Percentiles rank a stretch among this genome's conserved stretches.
These are phyloP conservation scores for Dermochelys coriacea DNA, from an alignment of 2,797 vertebrate species.

Conservation along the genomic window DNA sequence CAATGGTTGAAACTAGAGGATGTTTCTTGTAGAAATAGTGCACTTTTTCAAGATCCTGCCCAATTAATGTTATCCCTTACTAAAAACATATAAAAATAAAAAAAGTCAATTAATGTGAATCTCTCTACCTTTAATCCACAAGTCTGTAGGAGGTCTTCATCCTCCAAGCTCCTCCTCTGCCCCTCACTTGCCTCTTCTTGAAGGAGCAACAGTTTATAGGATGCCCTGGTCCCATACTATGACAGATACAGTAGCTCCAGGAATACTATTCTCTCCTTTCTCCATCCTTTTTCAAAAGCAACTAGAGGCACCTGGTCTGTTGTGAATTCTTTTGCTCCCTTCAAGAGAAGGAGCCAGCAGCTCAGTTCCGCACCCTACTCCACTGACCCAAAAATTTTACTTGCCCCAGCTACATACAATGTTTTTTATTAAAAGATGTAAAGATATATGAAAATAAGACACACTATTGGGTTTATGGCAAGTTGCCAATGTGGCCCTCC, in stretches of 20 bases:
- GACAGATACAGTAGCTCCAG: neutral
- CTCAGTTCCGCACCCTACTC: neutral
- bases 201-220: neutral
- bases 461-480: rapidly evolving
- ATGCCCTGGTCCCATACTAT: neutral
- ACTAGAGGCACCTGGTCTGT: neutral
- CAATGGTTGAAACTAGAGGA: neutral
- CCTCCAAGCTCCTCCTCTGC: neutral
- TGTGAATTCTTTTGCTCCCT: neutral
- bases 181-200: neutral
- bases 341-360: neutral
- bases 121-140: neutral
- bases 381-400: neutral
- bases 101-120: neutral
- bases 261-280: neutral
- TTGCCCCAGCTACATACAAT: neutral
- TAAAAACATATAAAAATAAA: neutral
- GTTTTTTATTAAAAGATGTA: neutral
- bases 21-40: neutral
- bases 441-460: neutral
- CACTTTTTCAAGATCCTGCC: neutral
- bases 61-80: neutral
- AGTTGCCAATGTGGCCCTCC: neutral
- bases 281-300: slow-evolving; percentile 2
- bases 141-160: neutral